Conservation (phyloP, 2,888 invertebrate species). For the Exocentrus adspersus region DNA sequence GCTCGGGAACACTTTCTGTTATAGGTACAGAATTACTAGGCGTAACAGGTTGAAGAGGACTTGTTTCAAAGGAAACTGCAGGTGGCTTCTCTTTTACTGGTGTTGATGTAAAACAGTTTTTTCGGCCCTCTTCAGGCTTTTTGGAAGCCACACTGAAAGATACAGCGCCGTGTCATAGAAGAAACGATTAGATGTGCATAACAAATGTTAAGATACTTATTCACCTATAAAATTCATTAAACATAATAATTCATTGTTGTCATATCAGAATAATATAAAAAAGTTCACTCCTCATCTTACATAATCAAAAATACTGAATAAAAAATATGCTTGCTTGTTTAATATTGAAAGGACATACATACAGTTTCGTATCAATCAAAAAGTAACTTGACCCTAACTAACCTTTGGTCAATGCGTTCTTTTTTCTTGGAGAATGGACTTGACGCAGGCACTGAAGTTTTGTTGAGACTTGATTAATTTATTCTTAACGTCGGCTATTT, state of each 20-base stretch:
- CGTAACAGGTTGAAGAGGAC: conserved; percentile 7
- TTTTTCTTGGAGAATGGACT: conserved; percentile 55
- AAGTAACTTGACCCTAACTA: conserved; percentile 40
- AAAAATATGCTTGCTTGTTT: too few species aligned
- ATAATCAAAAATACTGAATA: too few species aligned
- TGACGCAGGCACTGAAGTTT: conserved; percentile 52
- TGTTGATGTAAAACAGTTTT: conserved; percentile 25
- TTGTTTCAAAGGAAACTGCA: conserved; percentile 10
- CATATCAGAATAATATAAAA: too few species aligned
- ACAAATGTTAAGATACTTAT: too few species aligned
- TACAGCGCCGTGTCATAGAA: conserved; percentile 18
- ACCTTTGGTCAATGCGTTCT: conserved; percentile 58
- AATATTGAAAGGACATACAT: too few species aligned
- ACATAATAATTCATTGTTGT: too few species aligned
- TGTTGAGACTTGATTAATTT: conserved; percentile 53
- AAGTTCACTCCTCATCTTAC: too few species aligned
- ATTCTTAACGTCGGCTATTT: conserved; percentile 55
- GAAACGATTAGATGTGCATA: neutral
- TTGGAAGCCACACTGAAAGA: conserved; percentile 11
- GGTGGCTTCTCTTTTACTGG: conserved; percentile 15
- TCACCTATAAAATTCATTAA: too few species aligned
- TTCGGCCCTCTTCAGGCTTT: neutral
- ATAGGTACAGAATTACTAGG: neutral
- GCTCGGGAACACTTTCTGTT: neutral
- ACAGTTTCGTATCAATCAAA: neutral